phyloP scores from a whole-genome alignment of 2,888 invertebrate genomes.

The Clanis bilineata region DNA sequence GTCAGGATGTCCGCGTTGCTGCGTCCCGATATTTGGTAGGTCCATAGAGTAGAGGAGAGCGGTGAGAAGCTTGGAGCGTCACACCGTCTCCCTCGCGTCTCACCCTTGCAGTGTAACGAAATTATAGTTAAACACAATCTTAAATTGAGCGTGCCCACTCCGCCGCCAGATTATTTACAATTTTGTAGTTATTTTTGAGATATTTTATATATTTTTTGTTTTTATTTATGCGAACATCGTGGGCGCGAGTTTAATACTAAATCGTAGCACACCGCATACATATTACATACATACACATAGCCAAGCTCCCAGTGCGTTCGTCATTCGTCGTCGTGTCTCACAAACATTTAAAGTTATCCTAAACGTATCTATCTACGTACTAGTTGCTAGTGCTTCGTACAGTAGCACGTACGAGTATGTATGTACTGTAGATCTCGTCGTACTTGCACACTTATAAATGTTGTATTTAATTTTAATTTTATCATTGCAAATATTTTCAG shows the following conservation, averaged over 20 bases:
- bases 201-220: constrained; percentile 24
- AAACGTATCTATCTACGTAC: neutral
- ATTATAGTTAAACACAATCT: neutral
- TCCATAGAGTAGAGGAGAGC: neutral
- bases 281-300: constrained; percentile 2
- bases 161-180: constrained; percentile 28
- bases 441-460: no score
- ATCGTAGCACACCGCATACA: neutral
- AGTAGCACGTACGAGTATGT: neutral
- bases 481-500: constrained; percentile 14
- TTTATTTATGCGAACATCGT: constrained; percentile 23
- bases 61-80: neutral
- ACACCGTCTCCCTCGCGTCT: no score
- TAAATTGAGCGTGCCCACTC: neutral
- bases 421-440: no score
- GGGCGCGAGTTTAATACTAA: neutral
- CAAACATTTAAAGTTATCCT: neutral
- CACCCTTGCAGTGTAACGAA: no score
- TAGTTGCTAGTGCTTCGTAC: neutral
- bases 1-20: neutral
- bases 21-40: neutral
- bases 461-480: neutral
- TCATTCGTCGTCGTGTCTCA: neutral
- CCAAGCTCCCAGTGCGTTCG: constrained; percentile 23
- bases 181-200: constrained; percentile 27